Base-by-base conservation (phyloP, 1,140 invertebrate species). In the Achatina immaculata region DNA sequence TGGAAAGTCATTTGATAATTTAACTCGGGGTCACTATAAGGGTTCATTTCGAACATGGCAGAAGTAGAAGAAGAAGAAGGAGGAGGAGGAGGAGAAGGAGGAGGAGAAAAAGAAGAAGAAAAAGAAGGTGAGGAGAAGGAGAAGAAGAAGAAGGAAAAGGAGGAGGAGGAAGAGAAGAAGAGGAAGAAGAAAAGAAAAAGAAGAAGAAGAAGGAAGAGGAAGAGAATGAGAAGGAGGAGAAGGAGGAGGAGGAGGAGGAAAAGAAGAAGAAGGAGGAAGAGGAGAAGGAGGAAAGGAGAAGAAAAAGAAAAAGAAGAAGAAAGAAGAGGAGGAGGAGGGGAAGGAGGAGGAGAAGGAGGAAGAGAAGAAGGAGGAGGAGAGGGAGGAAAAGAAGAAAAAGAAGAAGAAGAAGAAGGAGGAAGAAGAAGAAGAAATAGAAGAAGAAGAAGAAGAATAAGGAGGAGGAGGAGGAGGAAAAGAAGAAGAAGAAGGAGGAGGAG, bases 231-330 rank as follows among this genome's bases (percentile, higher is more conserved):
- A 51, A 51, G 11, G 48, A 51, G 48, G 11, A 24, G 48, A 51
- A 51, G 24, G 11, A 51, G 48, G 24, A 14, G 48, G 24, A 51
- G 48, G 11, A 51, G 24, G 48, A 51, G 48, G 11, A 24, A 51
- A 51, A 11, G 48, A 51, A 51, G 24, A 51, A 11, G 48, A 11
- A 24, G 24, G 24, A 24, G 48, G 48, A 51, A 51, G 62, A 7
- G 62, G 31, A 9, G 62, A 28, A 16, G 28, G 31, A 9, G 62
- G 62, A 19, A 14, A 66, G 28, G 31, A 66, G n/a, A n/a, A n/a
- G n/a, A 34, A 68, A 31, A 68, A 68, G 66, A 68, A 68, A 31
- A 68, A 31, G 28, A 40, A 68, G 66, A 68, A 66, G 9, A 68
- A 68, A 31, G 34, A 31, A 31, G 34, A 68, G 28, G 3, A 31